Conservation (phyloP, 2,797 vertebrate species). For the Simalia tracyae region DNA sequence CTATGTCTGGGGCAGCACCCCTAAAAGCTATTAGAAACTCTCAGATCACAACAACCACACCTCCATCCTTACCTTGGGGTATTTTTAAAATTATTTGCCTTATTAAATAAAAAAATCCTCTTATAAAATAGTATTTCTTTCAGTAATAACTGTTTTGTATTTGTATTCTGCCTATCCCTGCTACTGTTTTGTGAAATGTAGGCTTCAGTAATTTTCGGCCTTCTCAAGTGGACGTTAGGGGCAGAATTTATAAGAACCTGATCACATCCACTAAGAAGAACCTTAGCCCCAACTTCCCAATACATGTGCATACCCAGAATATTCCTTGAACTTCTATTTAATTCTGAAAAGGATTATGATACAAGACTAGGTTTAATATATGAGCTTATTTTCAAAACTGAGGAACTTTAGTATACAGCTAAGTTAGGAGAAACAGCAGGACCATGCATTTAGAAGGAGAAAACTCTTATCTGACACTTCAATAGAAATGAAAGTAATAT, state of each 20-base stretch:
- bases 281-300: neutral
- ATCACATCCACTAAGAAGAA: neutral
- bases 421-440: neutral
- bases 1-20: neutral
- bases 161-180: neutral
- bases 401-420: neutral
- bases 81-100: neutral
- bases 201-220: neutral
- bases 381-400: neutral
- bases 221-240: neutral
- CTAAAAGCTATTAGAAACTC: neutral
- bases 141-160: neutral
- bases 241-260: neutral
- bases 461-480: neutral
- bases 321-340: neutral
- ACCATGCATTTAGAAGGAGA: too few species aligned
- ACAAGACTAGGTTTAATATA: neutral
- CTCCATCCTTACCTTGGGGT: neutral
- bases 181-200: neutral
- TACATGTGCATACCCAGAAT: neutral
- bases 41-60: neutral
- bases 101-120: neutral
- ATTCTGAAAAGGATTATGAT: neutral
- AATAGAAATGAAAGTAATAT: neutral
- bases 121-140: neutral